Percentiles rank a stretch among this genome's conserved stretches.
Conservation (phyloP, 2,113 vertebrate species). For the Neodon shergylaensis region DNA sequence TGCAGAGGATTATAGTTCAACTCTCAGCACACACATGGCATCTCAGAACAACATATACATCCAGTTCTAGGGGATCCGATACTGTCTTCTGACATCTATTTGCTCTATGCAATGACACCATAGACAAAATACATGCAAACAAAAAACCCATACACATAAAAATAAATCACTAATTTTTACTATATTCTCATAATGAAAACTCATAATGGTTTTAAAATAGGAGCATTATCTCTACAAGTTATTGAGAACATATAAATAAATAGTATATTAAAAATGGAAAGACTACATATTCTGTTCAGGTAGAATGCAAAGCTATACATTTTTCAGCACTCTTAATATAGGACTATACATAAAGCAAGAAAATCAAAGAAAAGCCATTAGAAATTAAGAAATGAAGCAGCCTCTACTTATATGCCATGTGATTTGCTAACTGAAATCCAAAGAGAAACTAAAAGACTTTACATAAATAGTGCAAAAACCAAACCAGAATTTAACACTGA, state of each 20-base stretch:
- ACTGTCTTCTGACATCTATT: neutral
- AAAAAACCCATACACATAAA: neutral
- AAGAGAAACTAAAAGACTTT: no score
- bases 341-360: no score
- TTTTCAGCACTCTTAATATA: no score
- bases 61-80: neutral
- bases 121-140: neutral
- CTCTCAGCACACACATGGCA: neutral
- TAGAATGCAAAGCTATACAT: no score
- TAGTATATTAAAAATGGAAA: no score
- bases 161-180: neutral
- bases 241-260: neutral
- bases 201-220: neutral
- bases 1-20: neutral
- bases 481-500: neutral
- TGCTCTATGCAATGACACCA: fast-evolving
- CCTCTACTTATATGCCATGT: no score
- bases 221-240: neutral
- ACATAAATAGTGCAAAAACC: neutral
- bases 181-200: neutral
- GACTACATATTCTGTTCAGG: no score
- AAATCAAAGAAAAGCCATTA: no score
- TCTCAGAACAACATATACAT: neutral
- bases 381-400: no score
- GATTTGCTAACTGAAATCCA: no score